A percentile compares a stretch with the other conserved stretches of the same genome.
These are phyloP conservation scores for Calliopum simillimum DNA, from an alignment of 2,888 invertebrate species.

Conservation along the genomic window DNA sequence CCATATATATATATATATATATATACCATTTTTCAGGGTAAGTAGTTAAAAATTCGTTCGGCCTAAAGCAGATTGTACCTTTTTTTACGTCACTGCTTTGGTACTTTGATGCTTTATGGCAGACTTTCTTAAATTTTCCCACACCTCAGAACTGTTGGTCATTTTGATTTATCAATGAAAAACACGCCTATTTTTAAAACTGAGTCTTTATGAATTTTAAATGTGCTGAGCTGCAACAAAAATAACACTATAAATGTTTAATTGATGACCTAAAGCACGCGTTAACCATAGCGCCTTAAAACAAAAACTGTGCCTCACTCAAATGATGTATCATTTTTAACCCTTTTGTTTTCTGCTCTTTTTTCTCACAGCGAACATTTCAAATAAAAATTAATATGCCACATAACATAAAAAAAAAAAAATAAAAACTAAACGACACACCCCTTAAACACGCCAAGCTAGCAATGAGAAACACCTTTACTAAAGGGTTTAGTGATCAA, in stretches of 20 bases:
- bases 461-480: neutral
- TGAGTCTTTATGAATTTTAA: conserved; percentile 47
- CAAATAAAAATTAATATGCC: neutral
- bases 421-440: neutral
- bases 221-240: conserved; percentile 42
- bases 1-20: no score
- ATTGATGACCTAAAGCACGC: conserved; percentile 45
- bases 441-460: conserved; percentile 5
- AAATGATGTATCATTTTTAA: conserved; percentile 29
- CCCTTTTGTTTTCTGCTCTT: conserved; percentile 26
- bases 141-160: neutral
- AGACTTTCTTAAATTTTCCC: conserved; percentile 19
- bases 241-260: conserved; percentile 41
- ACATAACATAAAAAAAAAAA: neutral
- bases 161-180: conserved; percentile 22
- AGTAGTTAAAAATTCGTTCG: no score
- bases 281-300: neutral
- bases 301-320: neutral
- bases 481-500: neutral
- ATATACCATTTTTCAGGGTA: no score
- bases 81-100: no score
- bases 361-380: conserved; percentile 6
- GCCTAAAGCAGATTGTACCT: no score
- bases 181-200: conserved; percentile 41
- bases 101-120: no score